Conservation (phyloP, 1,140 invertebrate species). For the Ectropis grisescens region DNA sequence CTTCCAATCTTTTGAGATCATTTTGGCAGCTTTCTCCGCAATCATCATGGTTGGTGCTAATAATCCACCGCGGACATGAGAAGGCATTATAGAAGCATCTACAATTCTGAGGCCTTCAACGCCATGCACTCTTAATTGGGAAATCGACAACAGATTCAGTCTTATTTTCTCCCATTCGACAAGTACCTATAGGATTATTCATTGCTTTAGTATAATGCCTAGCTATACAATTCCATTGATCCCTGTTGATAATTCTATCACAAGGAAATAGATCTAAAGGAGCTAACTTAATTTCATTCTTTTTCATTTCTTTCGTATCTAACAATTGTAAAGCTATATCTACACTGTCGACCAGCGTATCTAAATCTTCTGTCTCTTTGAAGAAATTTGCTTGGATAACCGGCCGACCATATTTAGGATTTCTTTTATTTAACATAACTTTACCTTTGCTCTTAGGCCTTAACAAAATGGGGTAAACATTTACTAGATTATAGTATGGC, state of each 20-base stretch:
- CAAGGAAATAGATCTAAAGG: slow-evolving; percentile 57
- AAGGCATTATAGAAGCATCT: slow-evolving; percentile 68
- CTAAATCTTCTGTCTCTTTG: slow-evolving; percentile 83
- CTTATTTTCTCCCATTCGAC: slow-evolving; percentile 71
- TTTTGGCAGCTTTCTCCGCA: slow-evolving; percentile 64
- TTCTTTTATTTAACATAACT: slow-evolving; percentile 82
- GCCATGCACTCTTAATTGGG: slow-evolving; percentile 58
- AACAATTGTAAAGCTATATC: slow-evolving; percentile 74
- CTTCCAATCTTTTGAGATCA: slow-evolving; percentile 60
- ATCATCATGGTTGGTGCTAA: slow-evolving; percentile 69
- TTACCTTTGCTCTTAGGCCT: slow-evolving; percentile 84
- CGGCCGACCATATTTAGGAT: slow-evolving; percentile 88
- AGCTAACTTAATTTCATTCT: slow-evolving; percentile 50
- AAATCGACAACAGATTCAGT: slow-evolving; percentile 71
- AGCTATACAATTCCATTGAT: slow-evolving; percentile 77
- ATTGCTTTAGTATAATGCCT: slow-evolving; percentile 77
- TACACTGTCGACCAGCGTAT: slow-evolving; percentile 84
- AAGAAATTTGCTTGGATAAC: slow-evolving; percentile 93
- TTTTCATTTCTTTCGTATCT: slow-evolving; percentile 56
- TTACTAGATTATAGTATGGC: slow-evolving; percentile 58
- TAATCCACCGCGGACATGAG: slow-evolving; percentile 62
- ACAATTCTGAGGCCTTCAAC: slow-evolving; percentile 62
- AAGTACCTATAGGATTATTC: slow-evolving; percentile 70
- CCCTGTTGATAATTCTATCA: slow-evolving; percentile 52
- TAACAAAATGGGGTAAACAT: slow-evolving; percentile 84